phyloP scores from a whole-genome alignment of 2,797 vertebrate genomes.

The Acomys russatus region DNA sequence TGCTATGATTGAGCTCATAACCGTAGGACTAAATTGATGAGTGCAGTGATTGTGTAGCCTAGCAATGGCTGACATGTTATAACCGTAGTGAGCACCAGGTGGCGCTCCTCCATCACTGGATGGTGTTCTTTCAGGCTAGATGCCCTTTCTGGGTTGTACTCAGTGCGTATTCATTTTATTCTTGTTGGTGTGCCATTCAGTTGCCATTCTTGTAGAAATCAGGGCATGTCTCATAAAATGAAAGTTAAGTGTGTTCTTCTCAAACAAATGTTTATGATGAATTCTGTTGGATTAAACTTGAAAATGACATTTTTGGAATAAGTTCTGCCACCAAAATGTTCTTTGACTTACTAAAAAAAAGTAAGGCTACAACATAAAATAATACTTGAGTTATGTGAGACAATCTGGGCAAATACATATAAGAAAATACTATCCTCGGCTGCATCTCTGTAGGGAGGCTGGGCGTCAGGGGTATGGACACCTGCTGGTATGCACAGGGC shows the following conservation, averaged over 20 bases:
- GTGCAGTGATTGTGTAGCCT: background rate
- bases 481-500: background rate
- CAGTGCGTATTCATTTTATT: slow-evolving; percentile 41
- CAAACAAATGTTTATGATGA: background rate
- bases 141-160: background rate
- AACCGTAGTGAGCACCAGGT: slow-evolving; percentile 79
- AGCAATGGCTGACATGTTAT: background rate
- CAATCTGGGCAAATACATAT: background rate
- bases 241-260: background rate
- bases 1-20: background rate
- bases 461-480: too few relatives aligned
- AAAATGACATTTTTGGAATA: slow-evolving; percentile 32
- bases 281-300: slow-evolving; percentile 35
- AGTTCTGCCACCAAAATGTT: background rate
- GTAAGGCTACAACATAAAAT: slow-evolving; percentile 18
- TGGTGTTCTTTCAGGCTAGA: fast-evolving
- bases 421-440: background rate
- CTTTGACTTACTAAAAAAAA: background rate
- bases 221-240: slow-evolving; percentile 31
- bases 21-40: background rate
- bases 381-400: background rate
- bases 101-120: slow-evolving; percentile 77
- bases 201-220: background rate
- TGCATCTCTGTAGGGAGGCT: background rate
- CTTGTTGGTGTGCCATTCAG: background rate